Conservation (phyloP, 2,113 vertebrate species). For the Motacilla tschutschensis region DNA sequence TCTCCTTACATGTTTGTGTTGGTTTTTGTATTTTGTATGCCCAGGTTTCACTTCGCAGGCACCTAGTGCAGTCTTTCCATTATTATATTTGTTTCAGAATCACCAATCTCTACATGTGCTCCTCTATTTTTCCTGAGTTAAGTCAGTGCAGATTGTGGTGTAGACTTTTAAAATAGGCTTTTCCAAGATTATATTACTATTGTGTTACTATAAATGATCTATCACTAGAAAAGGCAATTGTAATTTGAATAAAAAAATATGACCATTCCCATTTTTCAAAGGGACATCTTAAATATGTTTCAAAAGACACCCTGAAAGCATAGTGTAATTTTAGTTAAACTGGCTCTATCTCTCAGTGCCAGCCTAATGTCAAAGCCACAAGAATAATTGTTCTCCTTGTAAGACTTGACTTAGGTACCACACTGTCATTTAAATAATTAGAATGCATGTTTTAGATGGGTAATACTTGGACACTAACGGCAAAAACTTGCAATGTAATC, state of each 20-base stretch:
- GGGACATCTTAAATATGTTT: background rate
- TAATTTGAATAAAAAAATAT: background rate
- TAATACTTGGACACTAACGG: background rate
- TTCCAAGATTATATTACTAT: background rate
- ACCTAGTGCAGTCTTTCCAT: background rate
- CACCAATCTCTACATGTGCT: fast-evolving
- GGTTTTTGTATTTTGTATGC: background rate
- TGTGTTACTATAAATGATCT: background rate
- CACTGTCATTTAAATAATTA: background rate
- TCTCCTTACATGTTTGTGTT: background rate
- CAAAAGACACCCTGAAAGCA: background rate
- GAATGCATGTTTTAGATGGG: background rate
- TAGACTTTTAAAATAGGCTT: background rate
- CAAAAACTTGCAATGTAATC: background rate
- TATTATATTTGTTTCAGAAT: background rate
- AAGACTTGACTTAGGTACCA: fast-evolving
- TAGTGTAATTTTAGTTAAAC: background rate
- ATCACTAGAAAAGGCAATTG: background rate
- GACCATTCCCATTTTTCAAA: background rate
- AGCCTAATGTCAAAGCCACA: background rate
- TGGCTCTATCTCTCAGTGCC: background rate
- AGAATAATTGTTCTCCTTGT: background rate
- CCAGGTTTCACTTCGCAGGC: background rate
- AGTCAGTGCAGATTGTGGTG: background rate
- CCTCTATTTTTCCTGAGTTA: background rate